phyloP scores from a whole-genome alignment of 2,797 vertebrate species.

The Silurus lanzhouensis region DNA sequence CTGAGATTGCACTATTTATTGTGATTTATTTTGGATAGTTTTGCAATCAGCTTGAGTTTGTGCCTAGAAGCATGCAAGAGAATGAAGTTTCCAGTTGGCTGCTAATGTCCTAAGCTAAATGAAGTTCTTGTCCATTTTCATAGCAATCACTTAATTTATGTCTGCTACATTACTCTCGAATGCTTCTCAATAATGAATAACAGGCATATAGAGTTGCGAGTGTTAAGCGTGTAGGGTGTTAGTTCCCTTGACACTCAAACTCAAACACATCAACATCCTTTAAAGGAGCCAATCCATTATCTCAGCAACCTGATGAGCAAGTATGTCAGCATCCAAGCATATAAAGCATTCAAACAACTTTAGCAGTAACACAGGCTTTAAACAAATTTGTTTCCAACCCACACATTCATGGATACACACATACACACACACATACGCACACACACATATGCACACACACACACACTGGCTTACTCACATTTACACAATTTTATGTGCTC shows the following conservation, averaged over 20 bases:
- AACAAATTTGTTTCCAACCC: constrained; percentile 34
- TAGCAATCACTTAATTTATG: constrained; percentile 29
- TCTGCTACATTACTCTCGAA: constrained; percentile 28
- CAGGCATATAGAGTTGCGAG: constrained; percentile 47
- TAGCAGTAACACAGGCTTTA: constrained; percentile 8
- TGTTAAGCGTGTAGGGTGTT: constrained; percentile 34
- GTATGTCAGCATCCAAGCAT: constrained; percentile 28
- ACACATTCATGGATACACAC: background rate
- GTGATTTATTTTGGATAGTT: constrained; percentile 5
- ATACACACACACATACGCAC: background rate
- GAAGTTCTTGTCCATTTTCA: constrained; percentile 37
- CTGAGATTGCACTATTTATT: constrained; percentile 5
- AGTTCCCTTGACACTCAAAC: constrained; percentile 34
- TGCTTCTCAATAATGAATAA: constrained; percentile 42
- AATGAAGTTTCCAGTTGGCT: constrained; percentile 28
- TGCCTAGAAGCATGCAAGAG: constrained; percentile 27
- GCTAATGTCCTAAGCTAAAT: constrained; percentile 32
- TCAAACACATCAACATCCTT: constrained; percentile 39
- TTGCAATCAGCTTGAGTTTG: constrained; percentile 14
- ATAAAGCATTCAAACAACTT: constrained; percentile 43
- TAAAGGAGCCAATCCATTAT: constrained; percentile 41
- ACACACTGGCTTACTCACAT: constrained; percentile 25
- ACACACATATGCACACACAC: background rate
- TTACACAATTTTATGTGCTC: constrained; percentile 33
- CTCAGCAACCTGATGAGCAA: constrained; percentile 39